Evolutionary conservation across 2,888 invertebrate genomes (phyloP).

Genomic region (Polyploca ridens): DNA sequence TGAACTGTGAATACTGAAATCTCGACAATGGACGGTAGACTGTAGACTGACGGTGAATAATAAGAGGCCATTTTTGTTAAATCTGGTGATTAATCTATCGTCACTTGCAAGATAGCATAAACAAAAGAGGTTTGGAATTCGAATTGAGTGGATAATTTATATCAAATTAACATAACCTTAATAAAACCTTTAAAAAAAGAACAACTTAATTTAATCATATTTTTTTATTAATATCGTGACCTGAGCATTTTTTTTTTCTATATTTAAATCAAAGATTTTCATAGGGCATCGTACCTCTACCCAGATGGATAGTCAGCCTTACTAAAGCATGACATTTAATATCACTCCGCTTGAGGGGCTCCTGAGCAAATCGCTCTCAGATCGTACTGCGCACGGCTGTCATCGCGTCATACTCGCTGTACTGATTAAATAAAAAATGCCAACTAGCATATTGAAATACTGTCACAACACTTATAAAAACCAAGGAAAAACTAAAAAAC

Average conservation of each 20-base stretch:
- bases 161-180: background rate
- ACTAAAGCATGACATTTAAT: no score
- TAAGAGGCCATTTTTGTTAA: constrained; percentile 14
- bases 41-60: constrained; percentile 22
- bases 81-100: constrained; percentile 6
- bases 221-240: background rate
- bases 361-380: no score
- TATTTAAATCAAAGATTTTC: no score
- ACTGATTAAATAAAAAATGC: no score
- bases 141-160: background rate
- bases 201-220: background rate
- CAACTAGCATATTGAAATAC: no score
- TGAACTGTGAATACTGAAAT: constrained; percentile 14
- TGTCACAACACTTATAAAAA: no score
- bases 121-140: background rate
- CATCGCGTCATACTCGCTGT: no score
- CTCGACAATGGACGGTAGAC: constrained; percentile 25
- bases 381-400: no score
- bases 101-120: background rate
- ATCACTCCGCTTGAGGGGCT: no score
- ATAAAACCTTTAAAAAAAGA: background rate
- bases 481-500: no score
- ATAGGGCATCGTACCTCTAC: no score
- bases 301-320: no score
- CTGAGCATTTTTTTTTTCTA: background rate